Evolutionary conservation across 2,888 invertebrate genomes (phyloP).

Genomic region (Boloria euphrosyne): DNA sequence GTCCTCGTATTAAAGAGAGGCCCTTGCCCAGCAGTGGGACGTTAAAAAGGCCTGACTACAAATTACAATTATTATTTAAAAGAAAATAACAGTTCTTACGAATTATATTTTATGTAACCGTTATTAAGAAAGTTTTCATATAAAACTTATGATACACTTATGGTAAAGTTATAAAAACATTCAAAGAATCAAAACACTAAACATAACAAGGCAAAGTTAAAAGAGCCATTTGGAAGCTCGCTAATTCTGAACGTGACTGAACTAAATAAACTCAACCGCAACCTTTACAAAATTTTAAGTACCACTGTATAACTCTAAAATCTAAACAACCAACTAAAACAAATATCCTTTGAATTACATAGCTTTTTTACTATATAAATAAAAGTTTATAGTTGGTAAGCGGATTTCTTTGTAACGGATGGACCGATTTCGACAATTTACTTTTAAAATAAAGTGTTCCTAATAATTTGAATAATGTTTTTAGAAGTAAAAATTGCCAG

Average conservation of each 20-base stretch:
- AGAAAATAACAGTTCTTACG: too few relatives aligned
- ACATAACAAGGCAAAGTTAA: slow-evolving; percentile 28
- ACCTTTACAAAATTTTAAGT: slow-evolving; percentile 40
- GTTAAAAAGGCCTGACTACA: too few relatives aligned
- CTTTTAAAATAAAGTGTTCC: too few relatives aligned
- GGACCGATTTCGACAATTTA: too few relatives aligned
- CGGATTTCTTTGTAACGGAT: too few relatives aligned
- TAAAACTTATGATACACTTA: slow-evolving; percentile 1
- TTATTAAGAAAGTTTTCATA: not conserved
- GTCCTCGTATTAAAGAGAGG: too few relatives aligned
- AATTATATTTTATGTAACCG: not conserved
- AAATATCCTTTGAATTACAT: slow-evolving; percentile 25
- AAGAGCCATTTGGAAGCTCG: slow-evolving; percentile 31
- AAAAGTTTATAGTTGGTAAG: too few relatives aligned
- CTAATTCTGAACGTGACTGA: slow-evolving; percentile 37
- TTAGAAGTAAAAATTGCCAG: too few relatives aligned
- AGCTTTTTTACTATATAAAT: too few relatives aligned
- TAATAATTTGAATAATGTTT: too few relatives aligned
- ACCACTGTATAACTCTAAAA: slow-evolving; percentile 42
- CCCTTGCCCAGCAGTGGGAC: too few relatives aligned
- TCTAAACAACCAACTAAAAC: slow-evolving; percentile 41
- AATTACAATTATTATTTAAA: too few relatives aligned
- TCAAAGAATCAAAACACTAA: slow-evolving; percentile 21
- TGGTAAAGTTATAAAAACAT: slow-evolving; percentile 9
- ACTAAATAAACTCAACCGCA: slow-evolving; percentile 33